Conservation (phyloP, 2,113 vertebrate genomes). For the Python bivittatus region DNA sequence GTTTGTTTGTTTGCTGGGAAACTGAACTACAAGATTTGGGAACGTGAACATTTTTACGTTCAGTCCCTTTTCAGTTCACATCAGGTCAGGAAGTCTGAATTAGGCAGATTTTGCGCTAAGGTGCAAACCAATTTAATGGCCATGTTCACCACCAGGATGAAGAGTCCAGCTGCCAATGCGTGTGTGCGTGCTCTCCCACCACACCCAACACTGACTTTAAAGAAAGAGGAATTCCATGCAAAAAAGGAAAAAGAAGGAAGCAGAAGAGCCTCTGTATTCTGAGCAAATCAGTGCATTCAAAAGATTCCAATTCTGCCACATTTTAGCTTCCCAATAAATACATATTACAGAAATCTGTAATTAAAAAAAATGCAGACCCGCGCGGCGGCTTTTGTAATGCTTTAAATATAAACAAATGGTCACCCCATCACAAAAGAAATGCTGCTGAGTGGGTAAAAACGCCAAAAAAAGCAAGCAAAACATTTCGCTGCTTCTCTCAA, state of each 20-base stretch:
- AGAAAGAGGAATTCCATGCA: not conserved
- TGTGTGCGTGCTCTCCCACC: not conserved
- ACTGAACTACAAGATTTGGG: not conserved
- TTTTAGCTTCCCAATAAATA: not conserved
- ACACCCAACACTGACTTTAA: not conserved
- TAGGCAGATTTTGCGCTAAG: not conserved
- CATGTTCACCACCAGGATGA: not conserved
- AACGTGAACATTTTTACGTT: not conserved
- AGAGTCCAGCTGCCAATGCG: not conserved
- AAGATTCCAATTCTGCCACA: not conserved
- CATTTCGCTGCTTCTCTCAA: constrained; percentile 38
- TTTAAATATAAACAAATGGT: not conserved
- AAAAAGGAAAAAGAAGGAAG: not conserved
- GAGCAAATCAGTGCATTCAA: not conserved
- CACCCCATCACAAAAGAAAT: not conserved
- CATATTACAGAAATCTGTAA: not conserved
- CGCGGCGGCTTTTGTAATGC: not conserved
- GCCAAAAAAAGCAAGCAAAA: constrained; percentile 8
- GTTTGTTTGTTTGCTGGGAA: not conserved
- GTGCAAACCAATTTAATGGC: not conserved
- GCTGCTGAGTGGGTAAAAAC: not conserved
- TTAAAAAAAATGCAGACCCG: not conserved
- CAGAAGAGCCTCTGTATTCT: not conserved
- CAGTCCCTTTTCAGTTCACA: not conserved
- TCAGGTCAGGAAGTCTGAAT: not conserved